These are phyloP conservation scores for Brienomyrus brachyistius DNA, from an alignment of 2,113 vertebrate species.

Conservation along the genomic window DNA sequence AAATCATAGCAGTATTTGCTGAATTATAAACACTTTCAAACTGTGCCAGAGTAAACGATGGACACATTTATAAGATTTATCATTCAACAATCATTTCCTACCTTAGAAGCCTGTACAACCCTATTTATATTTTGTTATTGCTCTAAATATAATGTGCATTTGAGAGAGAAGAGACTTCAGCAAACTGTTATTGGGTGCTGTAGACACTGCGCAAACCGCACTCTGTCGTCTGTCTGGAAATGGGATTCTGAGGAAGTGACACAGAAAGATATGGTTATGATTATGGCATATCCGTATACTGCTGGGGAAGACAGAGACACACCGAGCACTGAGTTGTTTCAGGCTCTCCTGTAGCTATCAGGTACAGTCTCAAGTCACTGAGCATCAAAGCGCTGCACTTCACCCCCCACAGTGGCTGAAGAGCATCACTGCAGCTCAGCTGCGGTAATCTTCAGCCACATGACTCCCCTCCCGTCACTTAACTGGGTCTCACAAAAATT, in stretches of 20 bases:
- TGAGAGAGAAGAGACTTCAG: not conserved
- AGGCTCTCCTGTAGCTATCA: not conserved
- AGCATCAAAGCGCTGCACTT: not conserved
- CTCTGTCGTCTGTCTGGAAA: not conserved
- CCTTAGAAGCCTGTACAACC: not conserved
- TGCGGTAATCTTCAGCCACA: not conserved
- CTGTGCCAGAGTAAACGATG: not conserved
- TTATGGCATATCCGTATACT: not conserved
- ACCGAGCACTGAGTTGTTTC: not conserved
- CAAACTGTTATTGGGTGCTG: not conserved
- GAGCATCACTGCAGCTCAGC: slow-evolving; percentile 7
- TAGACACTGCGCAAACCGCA: not conserved
- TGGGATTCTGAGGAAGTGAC: not conserved
- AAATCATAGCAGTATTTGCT: not conserved
- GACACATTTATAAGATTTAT: not conserved
- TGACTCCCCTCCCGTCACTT: not conserved
- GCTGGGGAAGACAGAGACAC: not conserved
- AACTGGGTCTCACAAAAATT: not conserved
- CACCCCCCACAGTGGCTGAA: slow-evolving; percentile 5
- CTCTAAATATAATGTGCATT: not conserved
- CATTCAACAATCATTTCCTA: not conserved
- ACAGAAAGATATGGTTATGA: not conserved
- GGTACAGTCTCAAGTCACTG: not conserved
- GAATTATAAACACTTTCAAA: not conserved
- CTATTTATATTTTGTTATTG: not conserved